Percentiles rank a stretch among this genome's conserved stretches.
These are phyloP conservation scores for Tetragonisca angustula DNA, from an alignment of 2,888 invertebrate species.

Conservation along the genomic window DNA sequence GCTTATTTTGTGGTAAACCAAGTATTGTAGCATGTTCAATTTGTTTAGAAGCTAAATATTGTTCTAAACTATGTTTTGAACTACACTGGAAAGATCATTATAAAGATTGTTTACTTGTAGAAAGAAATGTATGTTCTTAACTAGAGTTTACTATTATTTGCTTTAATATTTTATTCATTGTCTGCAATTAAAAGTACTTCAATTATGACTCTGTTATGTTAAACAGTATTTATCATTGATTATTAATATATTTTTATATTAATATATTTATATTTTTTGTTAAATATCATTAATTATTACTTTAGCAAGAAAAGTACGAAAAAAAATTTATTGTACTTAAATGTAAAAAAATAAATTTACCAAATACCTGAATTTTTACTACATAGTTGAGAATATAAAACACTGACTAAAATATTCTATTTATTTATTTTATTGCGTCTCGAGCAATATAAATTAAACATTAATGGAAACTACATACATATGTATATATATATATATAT, in stretches of 20 bases:
- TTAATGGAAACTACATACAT: slow-evolving; percentile 11
- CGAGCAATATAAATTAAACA: slow-evolving; percentile 16
- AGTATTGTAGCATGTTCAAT: slow-evolving; percentile 65
- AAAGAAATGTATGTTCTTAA: slow-evolving; percentile 13
- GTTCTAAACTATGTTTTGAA: slow-evolving; percentile 64
- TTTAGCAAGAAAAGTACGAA: slow-evolving; percentile 16
- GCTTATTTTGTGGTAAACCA: slow-evolving; percentile 62
- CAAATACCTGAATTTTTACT: not conserved
- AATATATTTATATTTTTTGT: slow-evolving; percentile 19
- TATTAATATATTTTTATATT: slow-evolving; percentile 34
- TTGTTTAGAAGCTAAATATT: slow-evolving; percentile 71
- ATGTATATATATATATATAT: too few relatives aligned
- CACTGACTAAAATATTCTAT: too few relatives aligned
- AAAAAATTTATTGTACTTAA: not conserved
- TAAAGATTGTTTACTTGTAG: slow-evolving; percentile 58
- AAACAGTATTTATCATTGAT: slow-evolving; percentile 38
- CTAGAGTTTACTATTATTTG: not conserved
- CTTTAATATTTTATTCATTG: not conserved
- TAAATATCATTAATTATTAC: slow-evolving; percentile 24
- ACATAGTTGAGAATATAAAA: not conserved
- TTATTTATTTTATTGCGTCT: slow-evolving; percentile 43
- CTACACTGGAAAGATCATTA: slow-evolving; percentile 70
- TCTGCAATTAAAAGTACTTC: not conserved
- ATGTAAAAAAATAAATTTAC: not conserved
- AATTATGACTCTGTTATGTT: slow-evolving; percentile 32